Base-by-base conservation (phyloP, 1,140 invertebrate species). In the Drosophila kurseongensis region DNA sequence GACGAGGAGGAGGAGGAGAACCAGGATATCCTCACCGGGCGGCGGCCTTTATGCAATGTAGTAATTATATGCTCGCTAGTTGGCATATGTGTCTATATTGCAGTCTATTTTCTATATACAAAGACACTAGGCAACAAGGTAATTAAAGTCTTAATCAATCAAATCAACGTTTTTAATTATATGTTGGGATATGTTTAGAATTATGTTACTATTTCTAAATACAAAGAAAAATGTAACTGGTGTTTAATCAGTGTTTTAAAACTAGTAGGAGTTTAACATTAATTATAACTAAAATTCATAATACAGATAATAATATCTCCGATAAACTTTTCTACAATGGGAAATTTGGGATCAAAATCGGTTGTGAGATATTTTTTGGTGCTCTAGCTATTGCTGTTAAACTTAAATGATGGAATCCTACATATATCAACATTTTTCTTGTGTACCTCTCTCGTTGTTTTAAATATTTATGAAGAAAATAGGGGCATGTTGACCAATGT, bases 21-120 rank as follows among this genome's bases (percentile, higher is more conserved):
- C 23, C 48, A 40, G 73, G 69, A 75, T 63, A 51, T 35, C 29
- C 48, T 51, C n/a, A 8, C 2, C 47, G 47, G 27, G 47, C 27
- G 27, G 45, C 68, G 72, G 23, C 14, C 62, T 42, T 41, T 68
- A 74, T 57, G 45, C 79, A 59, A 83, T 67, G 76, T 66, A 59
- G 63, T 75, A 78, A 78, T 75, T 75, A 75, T 75, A 75, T 67
- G 72, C 73, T 66, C 52, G 36, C 61, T 58, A 67, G 61, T 45
- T 62, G 42, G 48, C 62, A 76, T 51, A 45, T 48, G 74, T 68
- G 56, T 60, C 51, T 16, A 48, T 42, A 50, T 32, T 60, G 42
- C 14, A 27, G 44, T 52, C 41, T 68, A 48, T 77, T 23, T 51
- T 54, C 23, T 45, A 23, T 59, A 32, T 59, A 36, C 58, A 50